A percentile compares a stretch with the other conserved stretches of the same genome.
Conservation (phyloP, 2,888 invertebrate species). For the Ctena decussata region DNA sequence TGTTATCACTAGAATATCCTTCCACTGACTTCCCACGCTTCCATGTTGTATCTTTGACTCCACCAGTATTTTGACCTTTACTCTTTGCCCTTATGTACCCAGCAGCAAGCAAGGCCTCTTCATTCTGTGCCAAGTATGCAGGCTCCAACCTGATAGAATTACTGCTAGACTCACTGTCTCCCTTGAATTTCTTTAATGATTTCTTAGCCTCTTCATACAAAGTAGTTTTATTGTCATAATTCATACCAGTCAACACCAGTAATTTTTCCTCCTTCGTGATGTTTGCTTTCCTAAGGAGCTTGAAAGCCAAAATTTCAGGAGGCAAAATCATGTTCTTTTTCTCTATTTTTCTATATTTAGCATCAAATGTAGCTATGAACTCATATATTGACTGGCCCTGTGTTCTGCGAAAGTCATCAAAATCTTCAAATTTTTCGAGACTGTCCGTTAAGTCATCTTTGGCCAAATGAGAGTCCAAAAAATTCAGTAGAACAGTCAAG, state of each 20-base stretch:
- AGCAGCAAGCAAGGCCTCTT: conserved; percentile 41
- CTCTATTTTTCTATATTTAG: conserved; percentile 56
- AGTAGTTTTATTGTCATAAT: conserved; percentile 33
- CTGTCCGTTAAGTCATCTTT: conserved; percentile 64
- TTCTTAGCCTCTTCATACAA: conserved; percentile 64
- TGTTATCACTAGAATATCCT: background rate
- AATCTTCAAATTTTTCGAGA: conserved; percentile 56
- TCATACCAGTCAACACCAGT: conserved; percentile 60
- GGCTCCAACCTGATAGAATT: background rate
- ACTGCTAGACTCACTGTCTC: conserved; percentile 10
- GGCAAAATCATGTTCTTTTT: conserved; percentile 65
- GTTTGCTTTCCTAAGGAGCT: conserved; percentile 54
- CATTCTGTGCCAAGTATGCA: conserved; percentile 36
- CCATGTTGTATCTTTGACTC: too few species aligned
- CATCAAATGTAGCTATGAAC: conserved; percentile 47
- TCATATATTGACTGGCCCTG: conserved; percentile 15
- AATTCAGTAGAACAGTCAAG: conserved; percentile 40
- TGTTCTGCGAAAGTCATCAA: conserved; percentile 41
- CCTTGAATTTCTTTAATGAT: conserved; percentile 50
- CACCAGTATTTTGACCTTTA: conserved; percentile 20
- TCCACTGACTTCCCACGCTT: background rate
- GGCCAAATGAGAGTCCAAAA: conserved; percentile 52
- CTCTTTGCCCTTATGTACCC: conserved; percentile 9
- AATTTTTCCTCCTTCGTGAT: conserved; percentile 55
- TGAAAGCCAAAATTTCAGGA: conserved; percentile 62